Base-by-base conservation (phyloP, 2,797 vertebrate species). In the Gouania willdenowi region DNA sequence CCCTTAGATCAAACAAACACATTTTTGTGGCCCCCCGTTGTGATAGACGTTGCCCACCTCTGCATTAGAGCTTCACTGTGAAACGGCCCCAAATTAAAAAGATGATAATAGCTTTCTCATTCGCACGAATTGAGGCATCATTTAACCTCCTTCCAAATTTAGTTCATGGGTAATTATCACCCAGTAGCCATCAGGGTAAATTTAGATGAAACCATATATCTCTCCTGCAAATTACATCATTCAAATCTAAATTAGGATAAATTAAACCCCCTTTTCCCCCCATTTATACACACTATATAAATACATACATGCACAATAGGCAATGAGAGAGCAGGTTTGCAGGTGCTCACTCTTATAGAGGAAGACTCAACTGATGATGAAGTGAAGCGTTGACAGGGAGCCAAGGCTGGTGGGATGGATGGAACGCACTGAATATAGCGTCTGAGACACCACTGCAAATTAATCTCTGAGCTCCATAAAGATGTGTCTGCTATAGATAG, bases 331-430 rank as follows among this genome's bases (percentile, higher is more conserved):
- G 15, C 21, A 32, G 14, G 44, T 62, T 54, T 52, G 23, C n/a
- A 26, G 25, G 30, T 36, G 26, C 13, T 42, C 19, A 19, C 10
- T 27, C 38, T 35, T 34, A 39, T 33, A 32, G 10, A 27, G 23
- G 31, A 53, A 50, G 41, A 34, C 25, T 58, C 21, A 21, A 58
- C 40, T 26, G 15, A 1, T 41, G 63, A 68, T 58, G 53, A 45
- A 58, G 45, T 37, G 51, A 61, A 23, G 5, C 26, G 27, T 59
- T 61, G 75, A 25, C 49, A 46, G 39, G 18, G 3, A 5, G 49
- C 41, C 55, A 56, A 52, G 65, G 60, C 58, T 14, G 32, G 58
- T 9, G 16, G 56, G 63, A 82, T 58, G 54, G 47, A 76, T 49
- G 55, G 24, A 33, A 67, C 46, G 64, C 37, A 40, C 58, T 68